Evolutionary conservation across 2,888 invertebrate species (phyloP), one percentile per base, ranked within the genome.

Genomic region (Netelia fuscicornis): DNA sequence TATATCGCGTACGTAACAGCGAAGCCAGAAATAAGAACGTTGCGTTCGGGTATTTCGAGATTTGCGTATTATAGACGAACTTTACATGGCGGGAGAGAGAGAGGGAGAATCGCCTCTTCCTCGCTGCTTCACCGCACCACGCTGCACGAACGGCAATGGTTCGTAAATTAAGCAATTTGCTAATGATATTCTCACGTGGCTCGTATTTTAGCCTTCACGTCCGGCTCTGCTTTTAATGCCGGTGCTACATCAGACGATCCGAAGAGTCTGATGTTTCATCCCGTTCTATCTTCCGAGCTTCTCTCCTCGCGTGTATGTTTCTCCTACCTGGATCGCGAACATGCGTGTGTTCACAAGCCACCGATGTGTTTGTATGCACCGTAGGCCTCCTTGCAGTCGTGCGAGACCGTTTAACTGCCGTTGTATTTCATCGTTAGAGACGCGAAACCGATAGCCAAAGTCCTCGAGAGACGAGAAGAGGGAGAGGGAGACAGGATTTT

Each of bases 131-230:
- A 52, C 25, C 17, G 37, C 37, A n/a, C n/a, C 48, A 25, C n/a
- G 37, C 48, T 68, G 56, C 56, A 42, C 65, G 72, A 71, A 64
- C 87, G 79, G 62, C 84, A 82, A 87, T 89, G 91, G 90, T 89
- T 87, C 90, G 90, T 93, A 93, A 93, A 93, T 93, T 93, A 92
- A 93, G 93, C 92, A 93, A 93, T 93, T 93, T 93, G 90, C 92
- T 93, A 93, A 93, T 92, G 93, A 93, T 93, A 93, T 92, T 93
- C 92, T 92, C 92, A 92, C 91, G 90, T 92, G 91, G 91, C 90
- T 92, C 92, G 91, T 92, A 92, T 92, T 92, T 93, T 89, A 92
- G 89, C 89, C 88, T 89, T 88, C 88, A 88, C 88, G 91, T 91
- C 89, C 88, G 87, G 89, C 88, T 89, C 89, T 89, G 89, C 89